Evolutionary conservation across 2,888 invertebrate species (phyloP).

Genomic region (Cheilosia vulpina): DNA sequence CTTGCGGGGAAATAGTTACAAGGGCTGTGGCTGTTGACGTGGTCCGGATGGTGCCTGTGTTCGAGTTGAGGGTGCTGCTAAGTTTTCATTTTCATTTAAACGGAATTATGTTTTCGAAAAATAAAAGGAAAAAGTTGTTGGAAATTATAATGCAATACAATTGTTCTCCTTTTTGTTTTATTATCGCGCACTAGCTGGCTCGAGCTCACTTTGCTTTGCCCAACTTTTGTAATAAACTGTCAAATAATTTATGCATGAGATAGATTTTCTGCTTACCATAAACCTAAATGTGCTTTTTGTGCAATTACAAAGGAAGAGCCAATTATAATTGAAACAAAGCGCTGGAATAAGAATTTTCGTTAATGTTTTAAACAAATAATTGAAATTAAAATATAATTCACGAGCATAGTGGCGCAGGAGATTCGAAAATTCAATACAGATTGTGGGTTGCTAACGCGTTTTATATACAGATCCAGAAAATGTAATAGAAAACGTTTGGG

Average conservation of each 20-base stretch:
- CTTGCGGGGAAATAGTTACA: conserved; percentile 25
- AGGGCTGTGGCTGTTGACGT: background rate
- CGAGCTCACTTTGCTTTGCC: conserved; percentile 15
- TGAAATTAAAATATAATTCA: background rate
- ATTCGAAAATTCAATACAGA: background rate
- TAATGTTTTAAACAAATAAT: conserved; percentile 23
- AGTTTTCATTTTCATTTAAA: conserved; percentile 62
- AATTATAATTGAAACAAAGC: conserved; percentile 46
- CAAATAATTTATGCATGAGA: conserved; percentile 69
- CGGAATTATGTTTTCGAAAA: conserved; percentile 29
- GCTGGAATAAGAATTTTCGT: background rate
- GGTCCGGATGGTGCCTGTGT: background rate
- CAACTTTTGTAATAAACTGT: conserved; percentile 60
- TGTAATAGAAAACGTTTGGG: too few species aligned
- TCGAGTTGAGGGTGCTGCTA: conserved; percentile 34
- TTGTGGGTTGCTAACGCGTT: too few species aligned
- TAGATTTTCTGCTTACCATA: conserved; percentile 59
- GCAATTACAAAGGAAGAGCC: conserved; percentile 29
- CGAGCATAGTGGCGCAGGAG: background rate
- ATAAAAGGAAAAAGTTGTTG: conserved; percentile 38
- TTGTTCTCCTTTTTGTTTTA: conserved; percentile 3
- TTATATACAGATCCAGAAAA: background rate
- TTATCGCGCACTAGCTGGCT: background rate
- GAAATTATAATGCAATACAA: conserved; percentile 45
- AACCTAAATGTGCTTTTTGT: conserved; percentile 49